Base-by-base conservation (phyloP, 2,797 vertebrate species). In the Craterocephalus amniculus region DNA sequence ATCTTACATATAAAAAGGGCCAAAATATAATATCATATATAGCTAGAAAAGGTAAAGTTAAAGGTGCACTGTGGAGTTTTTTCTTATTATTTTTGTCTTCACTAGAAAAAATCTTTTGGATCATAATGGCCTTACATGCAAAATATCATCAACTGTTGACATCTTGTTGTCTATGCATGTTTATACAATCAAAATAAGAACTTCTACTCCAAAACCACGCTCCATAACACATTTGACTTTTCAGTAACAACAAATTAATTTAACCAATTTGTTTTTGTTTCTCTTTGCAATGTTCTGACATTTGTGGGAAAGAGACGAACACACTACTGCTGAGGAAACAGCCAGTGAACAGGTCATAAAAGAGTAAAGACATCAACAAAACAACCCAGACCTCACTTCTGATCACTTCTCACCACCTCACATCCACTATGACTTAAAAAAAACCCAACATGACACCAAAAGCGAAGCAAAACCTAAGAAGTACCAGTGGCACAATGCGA, bases 391-490 rank as follows among this genome's bases (percentile, higher is more conserved):
- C 48, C 36, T 76, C 51, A 71, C 59, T 76, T 54, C n/a, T 34
- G 67, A 51, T 45, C 27, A 45, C 22, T 32, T 20, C 51, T 27
- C 49, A 52, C 58, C 58, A 49, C 31, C 31, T 56, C 29, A 45
- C 24, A 63, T 6, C n/a, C 29, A 49, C 40, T n/a, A 48, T 16
- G 29, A 63, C 58, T 60, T 61, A 7, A 58, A 52, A 75, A 56
- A 31, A 9, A 52, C 62, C 70, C 6, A 16, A 77, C 70, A 87
- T 40, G 29, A 83, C 76, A 83, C 57, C 58, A 59, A 83, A 57
- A 8, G 22, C 29, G 29, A 31, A 88, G 63, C 78, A 84, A 76
- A 67, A 63, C 77, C 66, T 66, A 60, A 76, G 49, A 67, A 74
- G 56, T 74, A 80, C 54, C 59, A 72, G 62, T 55, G 55, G 58